Evolutionary conservation across 2,797 vertebrate species (phyloP), one percentile per base, ranked within the genome.

Genomic region (Vespertilio murinus): DNA sequence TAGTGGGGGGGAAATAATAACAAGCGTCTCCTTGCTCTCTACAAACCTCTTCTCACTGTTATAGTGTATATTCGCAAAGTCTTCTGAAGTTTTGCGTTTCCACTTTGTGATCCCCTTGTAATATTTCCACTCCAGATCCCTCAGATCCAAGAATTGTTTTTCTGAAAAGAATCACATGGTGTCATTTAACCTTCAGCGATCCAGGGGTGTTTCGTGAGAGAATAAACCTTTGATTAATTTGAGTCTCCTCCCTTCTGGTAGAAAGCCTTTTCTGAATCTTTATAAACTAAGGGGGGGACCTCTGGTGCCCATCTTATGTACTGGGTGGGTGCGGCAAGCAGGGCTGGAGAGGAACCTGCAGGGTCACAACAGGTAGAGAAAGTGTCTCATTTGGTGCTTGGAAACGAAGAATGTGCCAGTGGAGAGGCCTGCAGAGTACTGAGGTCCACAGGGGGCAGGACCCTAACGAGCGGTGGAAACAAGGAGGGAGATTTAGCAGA

Each of bases 71-170:
- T 85, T 22, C 23, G 25, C 0, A 22, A 42, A n/a, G 12, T 61
- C 16, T 20, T 35, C 2, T 11, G 4, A 7, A 7, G 20, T 5
- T 2, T 6, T 6, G 9, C 0, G 52, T 38, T 56, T 87, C 96
- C 95, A 97, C 3, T 28, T 94, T 1, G 17, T 52, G 35, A 95
- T 28, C 10, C 96, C 96, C 52, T 94, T 97, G 40, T 85, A 96
- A 56, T 94, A 96, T 59, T 40, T 94, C 95, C 90, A 95, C 22
- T 97, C 80, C n/a, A 97, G 91, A 30, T 97, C 97, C 42, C 3
- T 94, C 35, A 97, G 83, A 61, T 97, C 93, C 77, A 95, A 23
- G 69, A 97, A 97, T 9, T 96, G 95, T 65, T 92, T 97, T 85
- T 65, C 96, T 97, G 95, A 84, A 95, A 97, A 91, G 56, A 96